Evolutionary conservation across 2,113 vertebrate genomes (phyloP).

Genomic region (Pyxicephalus adspersus): DNA sequence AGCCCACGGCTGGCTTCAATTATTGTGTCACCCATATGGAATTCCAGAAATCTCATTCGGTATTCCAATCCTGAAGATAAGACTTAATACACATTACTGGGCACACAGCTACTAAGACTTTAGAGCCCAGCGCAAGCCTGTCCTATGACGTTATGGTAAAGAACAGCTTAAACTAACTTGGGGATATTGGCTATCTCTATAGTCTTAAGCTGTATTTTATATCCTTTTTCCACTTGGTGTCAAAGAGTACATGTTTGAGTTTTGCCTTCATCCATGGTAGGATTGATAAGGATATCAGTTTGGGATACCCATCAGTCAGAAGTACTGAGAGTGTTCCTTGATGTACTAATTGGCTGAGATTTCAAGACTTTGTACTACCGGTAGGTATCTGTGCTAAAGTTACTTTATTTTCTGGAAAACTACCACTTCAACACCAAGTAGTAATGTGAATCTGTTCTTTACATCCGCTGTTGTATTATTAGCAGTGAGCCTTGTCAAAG

Average conservation of each 20-base stretch:
- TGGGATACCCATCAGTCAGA: background rate
- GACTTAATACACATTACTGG: constrained; percentile 1
- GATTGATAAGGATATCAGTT: background rate
- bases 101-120: background rate
- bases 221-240: background rate
- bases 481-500: too few relatives aligned
- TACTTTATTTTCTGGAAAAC: too few relatives aligned
- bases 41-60: constrained; percentile 47
- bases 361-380: background rate
- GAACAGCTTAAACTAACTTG: background rate
- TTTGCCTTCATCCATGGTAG: background rate
- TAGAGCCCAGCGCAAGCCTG: background rate
- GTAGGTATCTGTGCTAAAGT: too few relatives aligned
- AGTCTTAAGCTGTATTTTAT: background rate
- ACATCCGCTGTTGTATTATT: too few relatives aligned
- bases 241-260: background rate
- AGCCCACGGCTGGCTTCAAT: constrained; percentile 56
- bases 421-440: too few relatives aligned
- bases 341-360: background rate
- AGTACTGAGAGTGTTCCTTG: too few relatives aligned
- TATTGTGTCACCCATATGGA: constrained; percentile 52
- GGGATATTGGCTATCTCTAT: background rate
- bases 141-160: background rate
- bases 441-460: too few relatives aligned
- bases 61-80: constrained; percentile 48